Evolutionary conservation across 2,113 vertebrate species (phyloP).

Genomic region (Trogon surrucura): DNA sequence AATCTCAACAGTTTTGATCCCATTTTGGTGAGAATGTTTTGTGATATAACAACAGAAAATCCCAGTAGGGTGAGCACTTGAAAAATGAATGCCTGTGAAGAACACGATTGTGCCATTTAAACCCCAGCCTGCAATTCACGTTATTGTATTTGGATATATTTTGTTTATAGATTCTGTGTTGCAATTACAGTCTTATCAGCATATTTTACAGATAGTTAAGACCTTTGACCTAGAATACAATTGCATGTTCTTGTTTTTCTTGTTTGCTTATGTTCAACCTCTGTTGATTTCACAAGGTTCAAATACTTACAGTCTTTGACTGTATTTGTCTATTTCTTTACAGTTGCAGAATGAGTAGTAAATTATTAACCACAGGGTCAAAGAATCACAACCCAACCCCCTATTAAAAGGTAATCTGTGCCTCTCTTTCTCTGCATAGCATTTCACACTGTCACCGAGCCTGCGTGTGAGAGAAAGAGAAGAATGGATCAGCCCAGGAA

Average conservation of each 20-base stretch:
- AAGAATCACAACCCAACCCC: rapidly evolving
- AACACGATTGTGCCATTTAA: no score
- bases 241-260: background rate
- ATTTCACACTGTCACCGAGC: background rate
- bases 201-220: background rate
- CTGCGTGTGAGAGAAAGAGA: background rate
- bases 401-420: background rate
- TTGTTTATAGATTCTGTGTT: no score
- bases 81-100: no score
- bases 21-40: background rate
- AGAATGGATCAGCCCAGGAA: slow-evolving; percentile 13
- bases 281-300: background rate
- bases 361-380: background rate
- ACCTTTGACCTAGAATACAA: background rate
- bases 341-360: background rate
- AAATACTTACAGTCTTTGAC: background rate
- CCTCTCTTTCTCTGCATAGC: background rate
- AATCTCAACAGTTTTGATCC: background rate
- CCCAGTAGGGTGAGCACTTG: no score
- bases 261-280: background rate
- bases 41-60: background rate
- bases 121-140: no score
- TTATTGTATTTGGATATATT: no score
- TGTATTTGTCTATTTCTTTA: background rate
- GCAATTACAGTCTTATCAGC: background rate